These are phyloP conservation scores for Hirtodrosophila cameraria DNA, from an alignment of 2,888 invertebrate species.

Conservation along the genomic window DNA sequence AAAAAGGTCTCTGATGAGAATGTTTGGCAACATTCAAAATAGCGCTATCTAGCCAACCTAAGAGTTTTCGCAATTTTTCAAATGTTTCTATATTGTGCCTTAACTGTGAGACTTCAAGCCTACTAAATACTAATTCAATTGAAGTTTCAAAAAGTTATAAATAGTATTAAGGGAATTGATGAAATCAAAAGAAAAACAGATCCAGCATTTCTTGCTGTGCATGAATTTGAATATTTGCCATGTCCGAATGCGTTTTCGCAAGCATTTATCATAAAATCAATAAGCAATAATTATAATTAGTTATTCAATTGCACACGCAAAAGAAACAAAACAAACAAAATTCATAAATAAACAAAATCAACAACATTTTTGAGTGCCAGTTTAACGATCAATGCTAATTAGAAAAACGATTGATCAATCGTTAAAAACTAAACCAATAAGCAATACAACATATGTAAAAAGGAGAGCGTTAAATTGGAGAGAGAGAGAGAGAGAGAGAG, in stretches of 20 bases:
- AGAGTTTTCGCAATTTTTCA: no score
- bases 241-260: slow-evolving; percentile 10
- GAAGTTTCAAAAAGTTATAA: no score
- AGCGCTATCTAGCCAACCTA: no score
- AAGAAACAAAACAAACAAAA: slow-evolving; percentile 12
- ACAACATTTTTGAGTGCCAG: slow-evolving; percentile 13
- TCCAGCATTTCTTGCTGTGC: no score
- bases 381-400: slow-evolving; percentile 68
- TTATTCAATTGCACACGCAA: slow-evolving; percentile 15
- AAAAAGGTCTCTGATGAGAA: no score
- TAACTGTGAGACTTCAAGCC: no score
- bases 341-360: not conserved
- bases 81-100: no score
- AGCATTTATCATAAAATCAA: slow-evolving; percentile 12
- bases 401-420: slow-evolving; percentile 66
- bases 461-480: no score
- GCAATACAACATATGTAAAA: not conserved
- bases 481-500: not conserved
- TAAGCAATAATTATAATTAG: not conserved
- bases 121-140: no score
- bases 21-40: no score
- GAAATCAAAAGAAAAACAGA: no score
- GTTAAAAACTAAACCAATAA: slow-evolving; percentile 13
- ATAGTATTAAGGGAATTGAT: no score
- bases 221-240: not conserved